phyloP scores from a whole-genome alignment of 2,113 vertebrate species.

The Clarias gariepinus region DNA sequence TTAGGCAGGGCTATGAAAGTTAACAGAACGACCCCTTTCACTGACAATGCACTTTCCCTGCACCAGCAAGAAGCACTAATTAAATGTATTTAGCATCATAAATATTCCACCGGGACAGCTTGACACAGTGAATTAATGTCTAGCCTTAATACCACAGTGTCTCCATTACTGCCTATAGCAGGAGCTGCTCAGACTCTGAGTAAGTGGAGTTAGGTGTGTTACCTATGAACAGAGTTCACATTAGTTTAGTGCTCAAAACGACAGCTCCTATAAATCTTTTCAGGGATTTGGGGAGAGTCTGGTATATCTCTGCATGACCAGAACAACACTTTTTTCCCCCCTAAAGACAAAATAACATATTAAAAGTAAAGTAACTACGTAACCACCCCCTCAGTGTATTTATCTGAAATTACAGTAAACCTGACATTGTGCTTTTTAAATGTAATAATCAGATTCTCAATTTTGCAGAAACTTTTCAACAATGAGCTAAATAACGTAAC shows the following conservation, averaged over 20 bases:
- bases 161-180: conserved; percentile 67
- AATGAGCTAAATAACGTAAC: conserved; percentile 25
- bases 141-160: conserved; percentile 71
- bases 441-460: background rate
- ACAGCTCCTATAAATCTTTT: conserved; percentile 60
- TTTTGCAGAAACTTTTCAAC: conserved; percentile 4
- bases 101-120: conserved; percentile 78
- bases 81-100: conserved; percentile 82
- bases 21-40: conserved; percentile 63
- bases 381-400: background rate
- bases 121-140: conserved; percentile 79
- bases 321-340: background rate
- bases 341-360: background rate
- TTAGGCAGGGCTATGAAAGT: conserved; percentile 60
- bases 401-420: conserved; percentile 8
- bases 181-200: conserved; percentile 66
- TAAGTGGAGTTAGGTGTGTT: conserved; percentile 66
- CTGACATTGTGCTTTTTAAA: background rate
- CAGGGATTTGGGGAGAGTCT: conserved; percentile 20
- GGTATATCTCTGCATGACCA: conserved; percentile 29
- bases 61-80: conserved; percentile 68
- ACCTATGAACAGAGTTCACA: conserved; percentile 67
- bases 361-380: background rate
- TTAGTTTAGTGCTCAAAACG: conserved; percentile 63
- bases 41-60: conserved; percentile 74